phyloP scores from a whole-genome alignment of 53 echinoderm and acorn worm genomes.

The Temnopleurus reevesii region DNA sequence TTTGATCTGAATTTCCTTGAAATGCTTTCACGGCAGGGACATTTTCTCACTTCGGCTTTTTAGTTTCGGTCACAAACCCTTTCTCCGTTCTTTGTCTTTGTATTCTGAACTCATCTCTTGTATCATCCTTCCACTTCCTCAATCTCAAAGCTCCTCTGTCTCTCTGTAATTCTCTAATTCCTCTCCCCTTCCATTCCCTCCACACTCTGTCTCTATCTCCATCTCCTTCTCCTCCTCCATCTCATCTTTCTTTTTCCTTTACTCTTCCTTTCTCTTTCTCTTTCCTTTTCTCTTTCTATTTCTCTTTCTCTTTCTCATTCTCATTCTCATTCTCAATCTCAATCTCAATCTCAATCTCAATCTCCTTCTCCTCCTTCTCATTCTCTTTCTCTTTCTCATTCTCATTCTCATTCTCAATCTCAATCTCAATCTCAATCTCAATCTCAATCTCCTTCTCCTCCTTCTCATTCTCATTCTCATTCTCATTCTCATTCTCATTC shows the following conservation, averaged over 20 bases:
- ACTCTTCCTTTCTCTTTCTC: constrained; percentile 69
- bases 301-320: constrained; percentile 62
- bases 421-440: too few species aligned
- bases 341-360: too few species aligned
- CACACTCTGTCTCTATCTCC: constrained; percentile 23
- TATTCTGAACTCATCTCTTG: too few species aligned
- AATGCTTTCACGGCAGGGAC: background rate
- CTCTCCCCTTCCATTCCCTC: background rate
- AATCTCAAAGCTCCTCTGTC: background rate
- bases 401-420: too few species aligned
- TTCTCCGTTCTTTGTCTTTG: too few species aligned
- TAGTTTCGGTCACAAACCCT: too few species aligned
- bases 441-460: too few species aligned
- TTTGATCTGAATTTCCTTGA: background rate
- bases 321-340: constrained; percentile 24
- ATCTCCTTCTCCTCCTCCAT: background rate
- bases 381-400: too few species aligned
- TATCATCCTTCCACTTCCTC: background rate
- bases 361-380: too few species aligned
- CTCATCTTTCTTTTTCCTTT: too few species aligned
- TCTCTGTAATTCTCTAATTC: background rate
- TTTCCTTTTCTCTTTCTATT: constrained; percentile 68
- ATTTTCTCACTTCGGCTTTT: background rate
- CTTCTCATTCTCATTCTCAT: too few species aligned
- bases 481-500: too few species aligned